Evolutionary conservation across 2,888 invertebrate genomes (phyloP), one percentile per base, ranked within the genome.

Genomic region (Emesis russula): DNA sequence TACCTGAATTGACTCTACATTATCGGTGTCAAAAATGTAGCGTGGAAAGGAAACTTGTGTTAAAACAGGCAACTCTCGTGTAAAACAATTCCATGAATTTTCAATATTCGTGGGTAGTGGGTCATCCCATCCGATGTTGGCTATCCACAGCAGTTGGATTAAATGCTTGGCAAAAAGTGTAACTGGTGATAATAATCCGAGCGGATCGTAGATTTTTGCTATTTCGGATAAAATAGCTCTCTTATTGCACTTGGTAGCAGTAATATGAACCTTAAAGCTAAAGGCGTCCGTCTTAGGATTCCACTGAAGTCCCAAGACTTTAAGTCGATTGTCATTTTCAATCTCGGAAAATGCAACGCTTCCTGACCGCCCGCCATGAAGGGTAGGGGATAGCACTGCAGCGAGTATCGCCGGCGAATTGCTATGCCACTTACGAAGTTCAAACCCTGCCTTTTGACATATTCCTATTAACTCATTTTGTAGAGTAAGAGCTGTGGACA

Each of bases 261-360:
- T 41, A 7, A 9, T 44, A 6, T 73, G 31, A 41, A 73, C 73
- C 11, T 18, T 73, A 36, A 73, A 73, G 18, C 38, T 73, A 41
- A 38, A 73, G 15, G 15, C 33, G 9, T 73, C 41, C 9, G 18
- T 18, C 15, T 73, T 41, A 3, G 63, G 63, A 73, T 73, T 36
- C 73, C 73, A 38, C n/a, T 73, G n/a, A 41, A 73, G 36, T n/a
- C 18, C 41, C 41, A 73, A 36, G 18, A 73, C 73, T n/a, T 73
- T 73, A 44, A 18, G 41, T 73, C 15, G 15, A 18, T 9, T 18
- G 15, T 73, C 38, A 41, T 44, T 44, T 44, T 33, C 73, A 36
- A 41, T 73, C 41, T 38, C 41, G 15, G 38, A n/a, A 38, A 73
- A 41, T 41, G 33, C 15, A 13, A 73, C 73, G 41, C 38, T n/a